phyloP scores from a whole-genome alignment of 1,140 invertebrate genomes.

The Drosophila orosa region DNA sequence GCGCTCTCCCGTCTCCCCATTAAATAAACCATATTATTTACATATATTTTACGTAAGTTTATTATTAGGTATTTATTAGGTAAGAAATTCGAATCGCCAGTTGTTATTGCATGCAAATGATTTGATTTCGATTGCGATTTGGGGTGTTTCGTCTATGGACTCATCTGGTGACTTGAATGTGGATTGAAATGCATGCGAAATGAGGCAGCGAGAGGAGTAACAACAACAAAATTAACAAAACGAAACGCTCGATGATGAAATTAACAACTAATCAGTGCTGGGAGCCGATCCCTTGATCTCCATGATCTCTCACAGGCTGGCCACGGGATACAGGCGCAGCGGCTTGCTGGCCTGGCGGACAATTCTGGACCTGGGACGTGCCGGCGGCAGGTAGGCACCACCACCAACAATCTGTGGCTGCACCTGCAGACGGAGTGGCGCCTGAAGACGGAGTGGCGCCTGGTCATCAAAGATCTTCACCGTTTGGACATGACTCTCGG shows the following conservation, averaged over 20 bases:
- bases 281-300: conserved; percentile 5
- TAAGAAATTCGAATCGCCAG: conserved; percentile 63
- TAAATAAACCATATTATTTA: conserved; percentile 56
- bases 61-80: conserved; percentile 58
- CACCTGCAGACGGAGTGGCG: conserved; percentile 2
- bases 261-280: conserved; percentile 80
- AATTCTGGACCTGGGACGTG: conserved; percentile 56
- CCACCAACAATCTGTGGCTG: not conserved
- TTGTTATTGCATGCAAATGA: conserved; percentile 53
- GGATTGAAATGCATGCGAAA: conserved; percentile 43
- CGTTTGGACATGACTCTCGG: conserved; percentile 69
- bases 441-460: not conserved
- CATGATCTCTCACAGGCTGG: conserved; percentile 28
- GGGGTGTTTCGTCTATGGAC: not conserved
- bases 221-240: conserved; percentile 15
- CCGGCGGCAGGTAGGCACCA: conserved; percentile 48
- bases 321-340: conserved; percentile 53
- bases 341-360: conserved; percentile 49
- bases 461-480: conserved; percentile 74
- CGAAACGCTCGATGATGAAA: conserved; percentile 43
- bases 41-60: conserved; percentile 64
- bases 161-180: too few species aligned
- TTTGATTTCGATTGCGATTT: conserved; percentile 36
- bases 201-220: conserved; percentile 19
- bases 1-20: too few species aligned